Percentiles rank a stretch among this genome's conserved stretches.
These are phyloP conservation scores for Phylloscopus whistleri DNA, from an alignment of 2,113 vertebrate species.

Conservation along the genomic window DNA sequence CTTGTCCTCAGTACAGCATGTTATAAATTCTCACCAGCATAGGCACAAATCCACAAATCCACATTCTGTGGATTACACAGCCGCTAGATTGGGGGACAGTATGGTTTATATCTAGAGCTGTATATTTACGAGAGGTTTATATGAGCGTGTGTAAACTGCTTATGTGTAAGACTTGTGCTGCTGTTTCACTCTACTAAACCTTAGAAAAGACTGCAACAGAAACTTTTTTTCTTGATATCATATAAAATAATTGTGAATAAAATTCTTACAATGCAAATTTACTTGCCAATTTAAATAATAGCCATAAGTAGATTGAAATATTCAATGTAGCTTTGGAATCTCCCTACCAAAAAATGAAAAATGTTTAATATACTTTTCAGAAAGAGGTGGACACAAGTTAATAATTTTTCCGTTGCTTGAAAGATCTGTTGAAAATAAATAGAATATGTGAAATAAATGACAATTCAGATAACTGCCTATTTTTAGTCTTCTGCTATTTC, in stretches of 20 bases:
- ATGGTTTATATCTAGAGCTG: neutral
- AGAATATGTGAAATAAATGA: neutral
- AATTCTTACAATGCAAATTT: neutral
- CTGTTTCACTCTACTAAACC: neutral
- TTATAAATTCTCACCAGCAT: neutral
- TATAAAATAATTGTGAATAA: neutral
- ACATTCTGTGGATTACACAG: neutral
- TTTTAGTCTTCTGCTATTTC: neutral
- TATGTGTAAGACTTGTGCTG: neutral
- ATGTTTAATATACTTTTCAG: neutral
- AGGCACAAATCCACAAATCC: neutral
- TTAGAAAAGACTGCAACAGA: neutral
- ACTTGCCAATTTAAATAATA: neutral
- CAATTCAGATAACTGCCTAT: neutral
- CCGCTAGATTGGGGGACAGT: neutral
- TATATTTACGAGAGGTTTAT: neutral
- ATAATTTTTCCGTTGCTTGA: neutral
- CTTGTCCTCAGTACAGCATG: neutral
- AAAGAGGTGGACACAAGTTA: neutral
- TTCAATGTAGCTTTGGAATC: neutral
- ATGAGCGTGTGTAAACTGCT: neutral
- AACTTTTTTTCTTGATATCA: neutral
- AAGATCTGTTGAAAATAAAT: neutral
- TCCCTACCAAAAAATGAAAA: neutral
- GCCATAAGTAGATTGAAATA: neutral